Evolutionary conservation across 1,140 invertebrate species (phyloP).

Genomic region (Drosophila kanapiae): DNA sequence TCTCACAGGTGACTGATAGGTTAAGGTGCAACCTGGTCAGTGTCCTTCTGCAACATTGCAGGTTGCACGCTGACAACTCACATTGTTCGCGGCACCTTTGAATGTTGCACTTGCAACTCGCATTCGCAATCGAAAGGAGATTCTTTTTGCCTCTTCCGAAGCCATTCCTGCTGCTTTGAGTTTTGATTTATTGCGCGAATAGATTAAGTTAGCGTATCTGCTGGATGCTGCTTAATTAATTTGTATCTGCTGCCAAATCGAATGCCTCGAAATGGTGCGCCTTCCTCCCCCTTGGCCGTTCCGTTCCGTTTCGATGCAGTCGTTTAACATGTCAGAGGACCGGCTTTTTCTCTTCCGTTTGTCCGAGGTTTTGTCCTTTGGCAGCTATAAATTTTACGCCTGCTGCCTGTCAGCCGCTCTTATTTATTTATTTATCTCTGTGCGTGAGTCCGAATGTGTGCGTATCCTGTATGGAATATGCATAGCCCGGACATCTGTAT

Average conservation of each 20-base stretch:
- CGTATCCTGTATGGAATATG: conserved; percentile 1
- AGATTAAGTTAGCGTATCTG: conserved; percentile 81
- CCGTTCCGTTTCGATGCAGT: conserved; percentile 59
- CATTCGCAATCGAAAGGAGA: background rate
- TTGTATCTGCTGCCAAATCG: conserved; percentile 79
- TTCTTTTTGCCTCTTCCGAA: background rate
- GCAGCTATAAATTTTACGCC: conserved; percentile 77
- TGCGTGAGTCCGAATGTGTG: conserved; percentile 17
- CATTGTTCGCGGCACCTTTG: conserved; percentile 73
- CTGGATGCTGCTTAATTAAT: conserved; percentile 81
- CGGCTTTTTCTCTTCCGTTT: conserved; percentile 67
- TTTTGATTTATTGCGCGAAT: conserved; percentile 80
- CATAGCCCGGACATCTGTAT: background rate
- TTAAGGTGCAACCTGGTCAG: background rate
- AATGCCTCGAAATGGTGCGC: conserved; percentile 53
- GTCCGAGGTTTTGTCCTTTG: conserved; percentile 76
- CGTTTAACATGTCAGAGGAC: conserved; percentile 79
- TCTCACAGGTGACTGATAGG: no score
- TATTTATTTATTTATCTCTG: conserved; percentile 80
- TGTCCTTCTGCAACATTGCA: conserved; percentile 13
- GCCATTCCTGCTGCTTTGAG: conserved; percentile 43
- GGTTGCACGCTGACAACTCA: conserved; percentile 58
- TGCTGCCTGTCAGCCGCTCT: conserved; percentile 77
- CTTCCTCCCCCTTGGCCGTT: no score
- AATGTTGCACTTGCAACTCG: conserved; percentile 33